Conservation (phyloP, 2,888 invertebrate species). For the Spodoptera picta region DNA sequence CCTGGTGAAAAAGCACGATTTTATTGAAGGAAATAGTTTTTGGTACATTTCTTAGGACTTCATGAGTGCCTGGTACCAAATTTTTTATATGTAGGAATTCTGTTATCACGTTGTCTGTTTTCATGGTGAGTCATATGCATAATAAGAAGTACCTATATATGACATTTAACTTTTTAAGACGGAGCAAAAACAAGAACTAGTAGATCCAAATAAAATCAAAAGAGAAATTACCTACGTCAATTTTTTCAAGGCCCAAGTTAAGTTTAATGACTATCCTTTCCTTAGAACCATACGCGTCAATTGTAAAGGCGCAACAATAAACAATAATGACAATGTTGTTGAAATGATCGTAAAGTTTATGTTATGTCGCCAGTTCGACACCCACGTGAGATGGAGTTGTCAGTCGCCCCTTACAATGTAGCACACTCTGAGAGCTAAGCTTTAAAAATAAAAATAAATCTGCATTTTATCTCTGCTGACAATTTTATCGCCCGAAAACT, state of each 20-base stretch:
- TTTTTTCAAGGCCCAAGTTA: conserved; percentile 4
- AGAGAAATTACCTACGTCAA: background rate
- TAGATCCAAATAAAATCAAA: background rate
- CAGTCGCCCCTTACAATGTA: conserved; percentile 35
- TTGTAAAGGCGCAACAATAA: conserved; percentile 40
- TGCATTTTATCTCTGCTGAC: no score
- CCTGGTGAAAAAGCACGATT: conserved; percentile 59
- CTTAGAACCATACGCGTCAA: conserved; percentile 31
- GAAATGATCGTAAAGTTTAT: conserved; percentile 52
- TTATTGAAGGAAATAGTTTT: conserved; percentile 53
- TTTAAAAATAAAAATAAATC: no score
- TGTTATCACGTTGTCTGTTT: no score
- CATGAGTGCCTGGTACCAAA: conserved; percentile 48
- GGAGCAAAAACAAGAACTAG: no score
- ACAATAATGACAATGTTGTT: conserved; percentile 51
- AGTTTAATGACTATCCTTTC: conserved; percentile 22
- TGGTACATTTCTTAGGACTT: conserved; percentile 33
- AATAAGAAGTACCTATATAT: no score
- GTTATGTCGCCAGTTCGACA: conserved; percentile 39
- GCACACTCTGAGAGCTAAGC: background rate
- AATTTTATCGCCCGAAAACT: no score
- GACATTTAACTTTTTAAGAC: background rate
- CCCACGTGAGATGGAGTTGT: conserved; percentile 55
- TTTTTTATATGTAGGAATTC: background rate
- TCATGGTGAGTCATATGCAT: no score